Base-by-base conservation (phyloP, 1,140 invertebrate species). In the Dendroctonus valens region DNA sequence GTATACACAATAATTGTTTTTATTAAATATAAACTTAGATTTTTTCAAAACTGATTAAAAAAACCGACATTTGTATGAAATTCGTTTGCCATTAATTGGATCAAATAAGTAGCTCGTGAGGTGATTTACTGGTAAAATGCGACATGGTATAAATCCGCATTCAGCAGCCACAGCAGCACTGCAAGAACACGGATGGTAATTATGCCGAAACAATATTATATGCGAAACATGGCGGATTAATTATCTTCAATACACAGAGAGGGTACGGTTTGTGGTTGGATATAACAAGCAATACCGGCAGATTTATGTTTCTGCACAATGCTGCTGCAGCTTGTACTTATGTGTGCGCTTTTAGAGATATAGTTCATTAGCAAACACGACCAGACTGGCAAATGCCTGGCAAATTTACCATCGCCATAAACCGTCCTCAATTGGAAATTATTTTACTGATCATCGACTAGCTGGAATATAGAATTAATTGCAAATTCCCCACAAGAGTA, bases 161-260 rank as follows among this genome's bases (percentile, higher is more conserved):
- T 66, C 57, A 69, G 63, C 67, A 69, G 60, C 63, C 67, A 65
- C 60, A 52, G 62, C 12, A 26, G 26, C 26, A 26, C 26, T 46
- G 51, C 65, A 71, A 71, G 64, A 69, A 71, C 70, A 71, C 57
- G 70, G 51, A 69, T 68, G 68, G 67, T 72, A 73, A 73, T 73
- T 73, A 73, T 73, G 71, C 70, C 59, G 72, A 73, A 73, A 73
- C 72, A 72, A 73, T 73, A 73, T 73, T 73, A 73, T 73, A 71
- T 73, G 55, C 65, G 70, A 67, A 73, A 73, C 72, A 73, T 66
- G 54, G 64, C 61, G 67, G 72, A 73, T 73, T 73, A 73, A 73
- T 73, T 73, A 73, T 73, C 70, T 70, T 70, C 72, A 66, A 68
- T 72, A 70, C 71, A 70, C 55, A 67, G 70, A 67, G 70, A 71